Base-by-base conservation (phyloP, 2,113 vertebrate species). In the Emydura subglobosa region DNA sequence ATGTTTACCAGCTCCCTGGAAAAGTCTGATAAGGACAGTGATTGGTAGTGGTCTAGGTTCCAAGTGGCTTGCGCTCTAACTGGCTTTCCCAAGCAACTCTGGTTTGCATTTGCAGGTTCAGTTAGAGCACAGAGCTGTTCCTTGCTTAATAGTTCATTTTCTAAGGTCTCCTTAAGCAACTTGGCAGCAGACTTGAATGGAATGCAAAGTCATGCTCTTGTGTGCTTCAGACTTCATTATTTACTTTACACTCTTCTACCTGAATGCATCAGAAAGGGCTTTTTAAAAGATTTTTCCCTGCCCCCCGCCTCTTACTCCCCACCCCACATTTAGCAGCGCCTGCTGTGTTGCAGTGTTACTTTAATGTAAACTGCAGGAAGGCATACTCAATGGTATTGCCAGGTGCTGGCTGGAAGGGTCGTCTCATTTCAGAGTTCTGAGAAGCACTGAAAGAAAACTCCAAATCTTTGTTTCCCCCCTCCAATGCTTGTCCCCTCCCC, bases 191-290 rank as follows among this genome's bases (percentile, higher is more conserved):
- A 83, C 7, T 8, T 0, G 13, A 59, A 91, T 89, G 93, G 95
- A 96, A 97, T 95, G 97, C 96, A 88, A 90, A 98, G 96, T 96
- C 95, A 89, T 21, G 47, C 90, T 95, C 92, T 91, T 54, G 39
- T 50, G 55, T 4, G 3, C 92, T 97, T 39, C 34, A 57, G 72
- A 19, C 83, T 55, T 93, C 92, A 57, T 94, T 97, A 96, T 97
- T 97, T 98, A 97, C 94, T 97, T 95, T 96, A 88, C 85, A 42
- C 92, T 95, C 76, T 96, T 97, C 96, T 96, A 96, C 96, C 97
- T 95, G 96, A 96, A 96, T 92, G 93, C 90, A 93, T 92, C 89
- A 96, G 92, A 96, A 97, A 96, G 87, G 82, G 44, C 82, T 91
- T 86, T 81, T 79, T 85, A 6, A 95, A 92, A 92, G 74, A 51